Conservation (phyloP, 2,888 invertebrate genomes). For the Metalampra italica region DNA sequence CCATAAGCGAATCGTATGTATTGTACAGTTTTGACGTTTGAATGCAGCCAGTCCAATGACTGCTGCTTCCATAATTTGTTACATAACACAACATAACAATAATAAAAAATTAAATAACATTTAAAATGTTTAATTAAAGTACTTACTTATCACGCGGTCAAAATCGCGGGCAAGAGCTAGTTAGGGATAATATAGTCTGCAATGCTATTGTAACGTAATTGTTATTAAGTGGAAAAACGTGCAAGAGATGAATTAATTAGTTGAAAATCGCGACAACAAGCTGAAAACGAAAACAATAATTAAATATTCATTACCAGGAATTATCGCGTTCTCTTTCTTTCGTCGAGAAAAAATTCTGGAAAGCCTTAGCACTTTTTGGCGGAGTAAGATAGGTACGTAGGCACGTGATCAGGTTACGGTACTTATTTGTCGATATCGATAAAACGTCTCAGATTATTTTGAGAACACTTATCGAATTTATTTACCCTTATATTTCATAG, state of each 20-base stretch:
- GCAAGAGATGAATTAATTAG: slow-evolving; percentile 61
- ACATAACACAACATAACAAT: too few relatives aligned
- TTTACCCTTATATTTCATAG: too few relatives aligned
- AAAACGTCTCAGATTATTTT: too few relatives aligned
- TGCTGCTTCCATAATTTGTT: too few relatives aligned
- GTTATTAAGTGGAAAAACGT: slow-evolving; percentile 46
- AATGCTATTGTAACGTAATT: background rate
- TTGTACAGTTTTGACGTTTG: too few relatives aligned
- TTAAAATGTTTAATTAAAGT: too few relatives aligned
- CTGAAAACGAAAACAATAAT: slow-evolving; percentile 57
- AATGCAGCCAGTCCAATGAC: too few relatives aligned
- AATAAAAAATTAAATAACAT: too few relatives aligned
- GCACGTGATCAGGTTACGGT: slow-evolving; percentile 10
- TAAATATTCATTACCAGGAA: slow-evolving; percentile 68
- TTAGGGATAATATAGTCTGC: background rate
- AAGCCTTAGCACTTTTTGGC: slow-evolving; percentile 35
- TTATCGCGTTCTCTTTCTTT: slow-evolving; percentile 54
- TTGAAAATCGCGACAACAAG: slow-evolving; percentile 49
- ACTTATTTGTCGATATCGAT: slow-evolving; percentile 39
- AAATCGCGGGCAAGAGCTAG: too few relatives aligned
- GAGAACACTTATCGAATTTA: too few relatives aligned
- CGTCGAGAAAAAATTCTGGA: slow-evolving; percentile 33
- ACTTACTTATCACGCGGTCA: too few relatives aligned
- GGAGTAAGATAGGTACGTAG: slow-evolving; percentile 23
- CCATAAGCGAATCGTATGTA: too few relatives aligned